These are phyloP conservation scores for Caenorhabditis sinica DNA, from an alignment of 2,888 invertebrate genomes.

Conservation along the genomic window DNA sequence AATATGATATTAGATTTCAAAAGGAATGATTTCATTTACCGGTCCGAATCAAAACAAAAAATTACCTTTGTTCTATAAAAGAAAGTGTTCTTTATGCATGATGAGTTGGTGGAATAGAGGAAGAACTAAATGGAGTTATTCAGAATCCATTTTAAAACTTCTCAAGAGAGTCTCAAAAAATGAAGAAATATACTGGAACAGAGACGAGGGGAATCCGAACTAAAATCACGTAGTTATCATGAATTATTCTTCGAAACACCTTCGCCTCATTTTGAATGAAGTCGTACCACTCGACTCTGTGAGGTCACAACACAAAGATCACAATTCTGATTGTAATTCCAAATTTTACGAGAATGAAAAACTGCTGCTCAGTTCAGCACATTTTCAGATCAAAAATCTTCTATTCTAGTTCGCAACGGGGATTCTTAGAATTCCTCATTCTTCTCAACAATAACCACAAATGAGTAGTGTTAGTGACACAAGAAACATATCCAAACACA, in stretches of 20 bases:
- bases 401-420: not conserved
- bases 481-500: constrained; percentile 12
- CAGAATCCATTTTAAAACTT: not conserved
- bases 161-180: not conserved
- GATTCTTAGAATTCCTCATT: not conserved
- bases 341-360: not conserved
- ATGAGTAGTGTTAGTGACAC: constrained; percentile 5
- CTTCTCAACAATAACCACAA: constrained; percentile 10
- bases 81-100: not conserved
- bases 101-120: not conserved
- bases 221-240: constrained; percentile 12
- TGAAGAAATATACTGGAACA: not conserved
- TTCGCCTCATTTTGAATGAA: constrained; percentile 17
- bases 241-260: constrained; percentile 27
- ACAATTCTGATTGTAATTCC: not conserved
- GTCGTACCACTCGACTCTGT: not conserved
- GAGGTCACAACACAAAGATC: not conserved
- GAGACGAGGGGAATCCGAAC: not conserved
- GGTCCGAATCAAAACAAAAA: constrained; percentile 4
- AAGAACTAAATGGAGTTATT: not conserved
- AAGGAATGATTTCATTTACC: constrained; percentile 27
- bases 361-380: not conserved
- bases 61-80: not conserved
- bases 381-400: not conserved
- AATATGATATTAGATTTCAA: constrained; percentile 18